Base-by-base conservation (phyloP, 2,113 vertebrate species). In the Okapia johnstoni region DNA sequence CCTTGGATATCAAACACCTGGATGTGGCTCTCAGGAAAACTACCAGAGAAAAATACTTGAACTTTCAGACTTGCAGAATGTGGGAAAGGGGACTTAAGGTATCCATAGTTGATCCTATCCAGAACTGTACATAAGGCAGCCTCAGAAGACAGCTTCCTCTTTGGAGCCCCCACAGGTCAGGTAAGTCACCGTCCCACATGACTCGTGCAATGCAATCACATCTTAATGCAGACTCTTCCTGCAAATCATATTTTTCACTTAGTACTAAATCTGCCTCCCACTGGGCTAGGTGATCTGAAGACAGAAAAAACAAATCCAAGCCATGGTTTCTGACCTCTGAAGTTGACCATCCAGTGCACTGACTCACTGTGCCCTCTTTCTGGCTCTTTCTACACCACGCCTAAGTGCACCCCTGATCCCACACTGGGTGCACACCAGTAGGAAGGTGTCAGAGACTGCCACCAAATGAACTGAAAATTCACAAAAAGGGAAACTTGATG, bases 1-100 rank as follows among this genome's bases (percentile, higher is more conserved):
- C 70, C 61, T 79, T 52, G 6, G 6, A 91, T 73, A 84, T 17
- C 83, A 87, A 94, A 96, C 97, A 97, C 97, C 95, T 96, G 94
- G 80, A 81, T 85, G 43, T 26, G 60, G 80, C 48, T 90, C 92
- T 95, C 63, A 52, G 85, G 92, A 96, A 97, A 97, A 80, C 52
- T 43, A 58, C 58, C 61, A 36, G 88, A 85, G 95, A 84, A 95
- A 95, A 95, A 58, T 16, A 93, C 81, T 73, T 93, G 60, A 96
- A 93, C 88, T 97, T 85, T 86, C 36, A 89, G 84, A 89, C 94
- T 43, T 96, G 84, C 80, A 92, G 90, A 92, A 86, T 57, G 52
- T 54, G 92, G 57, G 28, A 73, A 73, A 84, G 15, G 40, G 26
- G 19, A 54, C 33, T 46, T 46, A 17, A 61, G 7, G 48, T 28